A percentile compares a stretch with the other conserved stretches of the same genome.
phyloP scores from a whole-genome alignment of 2,888 invertebrate genomes.

The Drosophila neutralis region DNA sequence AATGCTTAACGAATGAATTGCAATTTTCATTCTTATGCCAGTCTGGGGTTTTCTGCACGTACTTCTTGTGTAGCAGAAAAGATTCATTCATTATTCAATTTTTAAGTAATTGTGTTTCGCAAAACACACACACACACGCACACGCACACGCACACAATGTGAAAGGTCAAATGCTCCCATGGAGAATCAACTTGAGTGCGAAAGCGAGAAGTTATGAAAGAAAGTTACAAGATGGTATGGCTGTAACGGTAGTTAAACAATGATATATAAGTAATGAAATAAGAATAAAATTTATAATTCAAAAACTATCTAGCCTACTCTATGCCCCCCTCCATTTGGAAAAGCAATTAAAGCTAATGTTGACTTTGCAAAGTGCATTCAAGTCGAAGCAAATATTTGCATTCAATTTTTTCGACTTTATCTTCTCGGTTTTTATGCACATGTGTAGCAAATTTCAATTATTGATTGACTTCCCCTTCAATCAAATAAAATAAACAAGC shows the following conservation, averaged over 20 bases:
- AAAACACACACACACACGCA: not conserved
- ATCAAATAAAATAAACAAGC: conserved; percentile 6
- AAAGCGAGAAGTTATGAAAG: not conserved
- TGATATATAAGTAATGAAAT: not conserved
- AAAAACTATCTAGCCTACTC: not conserved
- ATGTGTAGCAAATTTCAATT: conserved; percentile 16
- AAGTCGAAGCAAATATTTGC: not conserved
- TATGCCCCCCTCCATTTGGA: not conserved
- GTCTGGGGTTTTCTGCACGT: not conserved
- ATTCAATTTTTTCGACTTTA: not conserved
- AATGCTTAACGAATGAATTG: conserved; percentile 6
- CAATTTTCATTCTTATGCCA: not conserved
- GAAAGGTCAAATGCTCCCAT: not conserved
- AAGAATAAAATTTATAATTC: not conserved
- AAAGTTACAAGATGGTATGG: not conserved
- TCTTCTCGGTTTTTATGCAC: not conserved
- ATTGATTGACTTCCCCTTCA: conserved; percentile 56
- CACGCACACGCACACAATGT: not conserved
- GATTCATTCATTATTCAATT: not conserved
- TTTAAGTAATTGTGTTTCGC: not conserved
- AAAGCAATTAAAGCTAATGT: not conserved
- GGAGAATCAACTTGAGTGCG: not conserved
- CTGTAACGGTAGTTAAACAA: not conserved
- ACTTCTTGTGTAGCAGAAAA: not conserved
- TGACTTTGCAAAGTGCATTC: not conserved